These are phyloP conservation scores for Cetoscarus ocellatus DNA, from an alignment of 2,797 vertebrate genomes.

Conservation along the genomic window DNA sequence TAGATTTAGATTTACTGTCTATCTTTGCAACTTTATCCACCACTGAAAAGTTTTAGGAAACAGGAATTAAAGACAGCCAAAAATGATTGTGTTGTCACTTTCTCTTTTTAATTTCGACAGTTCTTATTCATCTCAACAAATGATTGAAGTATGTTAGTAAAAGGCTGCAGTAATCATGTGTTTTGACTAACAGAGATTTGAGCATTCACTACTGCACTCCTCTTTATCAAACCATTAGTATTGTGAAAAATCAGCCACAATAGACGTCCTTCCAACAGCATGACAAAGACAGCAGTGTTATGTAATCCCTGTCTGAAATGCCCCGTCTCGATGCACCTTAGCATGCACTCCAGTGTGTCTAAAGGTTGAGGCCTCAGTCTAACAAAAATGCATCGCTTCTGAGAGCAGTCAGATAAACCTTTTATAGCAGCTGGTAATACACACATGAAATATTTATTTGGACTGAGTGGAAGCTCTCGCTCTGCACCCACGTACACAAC, in stretches of 20 bases:
- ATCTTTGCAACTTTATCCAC: too few relatives aligned
- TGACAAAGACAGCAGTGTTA: not conserved
- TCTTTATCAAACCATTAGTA: not conserved
- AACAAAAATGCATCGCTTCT: conserved; percentile 14
- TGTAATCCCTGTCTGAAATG: not conserved
- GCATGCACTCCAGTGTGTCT: conserved; percentile 4
- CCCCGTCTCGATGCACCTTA: not conserved
- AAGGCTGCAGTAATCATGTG: not conserved
- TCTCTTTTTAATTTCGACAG: too few relatives aligned
- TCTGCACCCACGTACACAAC: conserved; percentile 36
- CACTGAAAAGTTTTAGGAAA: too few relatives aligned
- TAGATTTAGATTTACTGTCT: too few relatives aligned
- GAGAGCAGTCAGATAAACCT: conserved; percentile 31
- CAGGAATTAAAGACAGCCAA: too few relatives aligned
- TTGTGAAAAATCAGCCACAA: not conserved
- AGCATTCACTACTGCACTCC: too few relatives aligned
- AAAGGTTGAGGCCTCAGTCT: conserved; percentile 19
- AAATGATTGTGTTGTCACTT: too few relatives aligned
- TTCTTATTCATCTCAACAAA: too few relatives aligned
- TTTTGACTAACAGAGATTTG: too few relatives aligned
- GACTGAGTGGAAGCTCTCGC: conserved; percentile 48
- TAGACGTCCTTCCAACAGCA: not conserved
- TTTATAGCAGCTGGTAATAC: conserved; percentile 45
- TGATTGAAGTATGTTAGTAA: not conserved
- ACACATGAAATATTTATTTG: conserved; percentile 67